Evolutionary conservation across 2,113 vertebrate species (phyloP).

Genomic region (Buteo buteo): DNA sequence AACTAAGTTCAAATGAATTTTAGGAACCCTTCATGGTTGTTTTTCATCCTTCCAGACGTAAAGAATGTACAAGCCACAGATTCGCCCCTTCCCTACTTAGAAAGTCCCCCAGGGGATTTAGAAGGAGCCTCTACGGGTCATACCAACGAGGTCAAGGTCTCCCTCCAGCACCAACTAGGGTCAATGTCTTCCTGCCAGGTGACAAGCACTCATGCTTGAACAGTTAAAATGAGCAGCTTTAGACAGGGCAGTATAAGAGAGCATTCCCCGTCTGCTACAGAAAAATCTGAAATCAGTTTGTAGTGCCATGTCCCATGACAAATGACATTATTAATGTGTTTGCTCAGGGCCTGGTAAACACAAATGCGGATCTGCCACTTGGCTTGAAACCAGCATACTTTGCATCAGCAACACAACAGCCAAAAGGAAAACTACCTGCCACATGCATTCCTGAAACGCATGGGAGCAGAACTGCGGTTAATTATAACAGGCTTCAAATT

Average conservation of each 20-base stretch:
- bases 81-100: slow-evolving; percentile 43
- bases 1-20: slow-evolving; percentile 22
- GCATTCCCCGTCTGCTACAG: background rate
- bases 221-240: slow-evolving; percentile 5
- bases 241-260: background rate
- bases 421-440: background rate
- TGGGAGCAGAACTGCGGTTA: background rate
- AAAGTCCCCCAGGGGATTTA: slow-evolving; percentile 42
- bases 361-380: background rate
- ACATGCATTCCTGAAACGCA: background rate
- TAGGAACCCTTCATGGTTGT: background rate
- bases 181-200: slow-evolving; percentile 19
- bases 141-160: slow-evolving; percentile 28
- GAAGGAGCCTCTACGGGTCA: slow-evolving; percentile 36
- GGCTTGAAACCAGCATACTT: background rate
- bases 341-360: background rate
- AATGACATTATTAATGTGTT: background rate
- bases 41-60: slow-evolving; percentile 42
- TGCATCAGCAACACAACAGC: background rate
- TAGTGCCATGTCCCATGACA: background rate
- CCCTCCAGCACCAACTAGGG: slow-evolving; percentile 19
- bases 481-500: slow-evolving; percentile 2
- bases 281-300: background rate
- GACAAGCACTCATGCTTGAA: background rate
- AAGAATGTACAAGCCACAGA: slow-evolving; percentile 3